A percentile compares a stretch with the other conserved stretches of the same genome.
phyloP scores from a whole-genome alignment of 2,888 invertebrate genomes.

The Craniophora ligustri region DNA sequence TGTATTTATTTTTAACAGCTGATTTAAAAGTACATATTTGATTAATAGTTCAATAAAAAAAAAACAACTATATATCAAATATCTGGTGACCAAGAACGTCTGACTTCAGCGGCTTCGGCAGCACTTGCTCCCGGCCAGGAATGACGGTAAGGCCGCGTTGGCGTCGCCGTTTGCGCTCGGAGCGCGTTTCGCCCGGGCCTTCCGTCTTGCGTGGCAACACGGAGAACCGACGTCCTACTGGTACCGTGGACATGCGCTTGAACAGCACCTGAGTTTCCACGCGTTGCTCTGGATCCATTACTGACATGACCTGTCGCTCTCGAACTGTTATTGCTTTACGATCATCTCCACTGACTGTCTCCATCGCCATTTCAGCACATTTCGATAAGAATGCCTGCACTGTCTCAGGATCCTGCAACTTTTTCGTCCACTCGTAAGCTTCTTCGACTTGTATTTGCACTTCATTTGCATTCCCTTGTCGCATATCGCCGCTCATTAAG shows the following conservation, averaged over 20 bases:
- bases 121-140: conserved; percentile 72
- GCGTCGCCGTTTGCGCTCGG: conserved; percentile 71
- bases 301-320: conserved; percentile 71
- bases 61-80: conserved; percentile 71
- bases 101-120: conserved; percentile 73
- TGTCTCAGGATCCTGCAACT: conserved; percentile 76
- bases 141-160: conserved; percentile 79
- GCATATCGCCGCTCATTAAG: conserved; percentile 84
- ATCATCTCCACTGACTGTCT: conserved; percentile 74
- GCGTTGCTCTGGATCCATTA: conserved; percentile 73
- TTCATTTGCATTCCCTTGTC: conserved; percentile 83
- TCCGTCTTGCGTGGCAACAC: conserved; percentile 74
- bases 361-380: conserved; percentile 77
- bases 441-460: conserved; percentile 81
- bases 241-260: conserved; percentile 81
- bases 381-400: conserved; percentile 79
- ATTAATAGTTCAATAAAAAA: background rate
- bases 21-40: background rate
- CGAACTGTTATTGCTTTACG: conserved; percentile 76
- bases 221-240: conserved; percentile 75
- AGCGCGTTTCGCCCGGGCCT: conserved; percentile 47
- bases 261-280: conserved; percentile 77
- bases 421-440: conserved; percentile 79
- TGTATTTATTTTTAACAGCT: background rate
- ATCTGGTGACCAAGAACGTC: conserved; percentile 72